Base-by-base conservation (phyloP, 1,140 invertebrate genomes). In the Drosophila ambigua region DNA sequence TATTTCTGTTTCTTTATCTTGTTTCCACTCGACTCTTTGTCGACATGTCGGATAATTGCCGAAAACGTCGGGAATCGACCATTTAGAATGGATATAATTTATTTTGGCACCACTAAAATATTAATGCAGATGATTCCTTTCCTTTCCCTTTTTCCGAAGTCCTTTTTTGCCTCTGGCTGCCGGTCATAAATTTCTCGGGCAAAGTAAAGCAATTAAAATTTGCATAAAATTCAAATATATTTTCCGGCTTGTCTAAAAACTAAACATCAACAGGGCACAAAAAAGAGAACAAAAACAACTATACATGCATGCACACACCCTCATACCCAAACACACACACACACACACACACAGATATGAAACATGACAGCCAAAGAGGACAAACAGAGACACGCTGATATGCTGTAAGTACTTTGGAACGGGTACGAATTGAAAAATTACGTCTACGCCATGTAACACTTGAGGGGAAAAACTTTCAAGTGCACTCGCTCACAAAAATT, bases 161-260 rank as follows among this genome's bases (percentile, higher is more conserved):
- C 45, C 13, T 41, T 44, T 68, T 26, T 41, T 11, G 3, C 31
- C 55, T 39, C 31, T 43, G n/a, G 53, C 31, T 16, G 65, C 28
- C 28, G 54, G 54, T 43, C 81, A 72, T 77, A 84, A 85, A 85
- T 80, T 80, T 69, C 44, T 67, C 64, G 54, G 48, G 55, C 72
- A 69, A 77, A 77, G 74, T 71, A 79, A 82, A 72, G 76, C 83
- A 87, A 87, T 87, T 87, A 89, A 89, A 89, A 83, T 83, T 87
- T 88, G 84, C 83, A 83, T 88, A 82, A 69, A 88, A 72, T 77
- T 78, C 75, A 53, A 66, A 87, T 82, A 87, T 67, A 85, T 74
- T 53, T 71, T 58, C 46, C 51, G 50, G 76, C 54, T 55, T 59
- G 65, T 57, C 82, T 85, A 87, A 82, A 81, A 87, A 82, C 81